These are phyloP conservation scores for Coelinius sp. DNA, from an alignment of 2,888 invertebrate species.

Conservation along the genomic window DNA sequence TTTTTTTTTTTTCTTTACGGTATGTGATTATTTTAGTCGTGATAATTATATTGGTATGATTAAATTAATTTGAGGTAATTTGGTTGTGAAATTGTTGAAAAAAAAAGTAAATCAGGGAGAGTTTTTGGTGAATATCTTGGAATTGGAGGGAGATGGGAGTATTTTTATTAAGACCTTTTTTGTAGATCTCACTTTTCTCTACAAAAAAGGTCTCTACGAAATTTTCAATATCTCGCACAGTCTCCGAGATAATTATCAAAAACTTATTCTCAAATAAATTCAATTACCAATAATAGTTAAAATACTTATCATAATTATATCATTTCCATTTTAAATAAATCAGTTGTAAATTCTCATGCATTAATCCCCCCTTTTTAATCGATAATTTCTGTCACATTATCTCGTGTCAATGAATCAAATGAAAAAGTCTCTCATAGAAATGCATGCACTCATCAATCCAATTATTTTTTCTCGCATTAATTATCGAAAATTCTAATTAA, in stretches of 20 bases:
- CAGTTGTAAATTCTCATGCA: conserved; percentile 18
- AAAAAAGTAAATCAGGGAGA: too few relatives aligned
- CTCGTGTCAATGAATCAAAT: background rate
- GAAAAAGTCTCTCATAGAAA: background rate
- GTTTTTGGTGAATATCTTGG: too few relatives aligned
- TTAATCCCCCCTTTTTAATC: conserved; percentile 6
- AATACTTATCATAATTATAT: conserved; percentile 7
- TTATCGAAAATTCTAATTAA: background rate
- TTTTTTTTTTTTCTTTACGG: background rate
- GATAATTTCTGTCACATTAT: conserved; percentile 27
- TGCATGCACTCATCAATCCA: background rate
- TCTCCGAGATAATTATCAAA: background rate
- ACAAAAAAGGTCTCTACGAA: too few relatives aligned
- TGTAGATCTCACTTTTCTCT: too few relatives aligned
- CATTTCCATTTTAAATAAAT: conserved; percentile 5
- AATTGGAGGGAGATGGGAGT: too few relatives aligned
- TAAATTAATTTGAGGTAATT: background rate
- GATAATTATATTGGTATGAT: background rate
- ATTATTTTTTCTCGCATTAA: background rate
- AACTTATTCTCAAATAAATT: background rate
- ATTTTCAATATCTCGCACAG: too few relatives aligned
- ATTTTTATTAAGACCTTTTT: too few relatives aligned
- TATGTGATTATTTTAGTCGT: background rate
- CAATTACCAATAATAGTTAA: background rate
- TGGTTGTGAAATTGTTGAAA: background rate